phyloP scores from a whole-genome alignment of 2,888 invertebrate species.

The Drosophila mettleri region DNA sequence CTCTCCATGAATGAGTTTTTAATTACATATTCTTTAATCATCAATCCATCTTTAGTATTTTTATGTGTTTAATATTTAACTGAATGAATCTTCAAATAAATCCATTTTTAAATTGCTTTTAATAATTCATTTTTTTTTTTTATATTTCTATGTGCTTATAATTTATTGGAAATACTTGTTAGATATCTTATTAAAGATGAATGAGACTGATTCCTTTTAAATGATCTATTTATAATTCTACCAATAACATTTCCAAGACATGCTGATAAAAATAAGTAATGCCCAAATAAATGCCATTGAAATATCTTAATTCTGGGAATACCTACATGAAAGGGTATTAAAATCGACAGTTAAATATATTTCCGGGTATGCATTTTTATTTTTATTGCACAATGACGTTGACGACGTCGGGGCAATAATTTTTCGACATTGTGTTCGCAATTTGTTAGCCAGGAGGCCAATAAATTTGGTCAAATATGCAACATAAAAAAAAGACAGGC shows the following conservation, averaged over 20 bases:
- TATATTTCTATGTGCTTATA: background rate
- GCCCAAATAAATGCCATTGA: background rate
- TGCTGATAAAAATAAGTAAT: background rate
- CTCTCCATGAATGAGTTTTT: too few species aligned
- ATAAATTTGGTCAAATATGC: constrained; percentile 72
- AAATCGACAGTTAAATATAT: background rate
- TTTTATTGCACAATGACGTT: constrained; percentile 49
- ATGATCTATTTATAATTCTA: too few species aligned
- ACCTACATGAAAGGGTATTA: constrained; percentile 5
- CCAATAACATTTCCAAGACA: too few species aligned
- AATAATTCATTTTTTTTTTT: background rate
- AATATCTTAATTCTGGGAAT: background rate
- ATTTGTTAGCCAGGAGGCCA: constrained; percentile 74
- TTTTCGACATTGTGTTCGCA: constrained; percentile 71
- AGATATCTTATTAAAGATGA: constrained; percentile 50
- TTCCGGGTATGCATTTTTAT: constrained; percentile 45
- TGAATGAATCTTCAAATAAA: background rate
- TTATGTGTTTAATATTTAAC: too few species aligned
- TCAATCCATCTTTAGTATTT: too few species aligned
- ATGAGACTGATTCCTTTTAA: constrained; percentile 21
- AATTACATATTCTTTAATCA: too few species aligned
- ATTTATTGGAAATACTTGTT: constrained; percentile 25
- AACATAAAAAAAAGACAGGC: constrained; percentile 50
- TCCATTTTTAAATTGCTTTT: background rate
- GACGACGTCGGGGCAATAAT: constrained; percentile 58